Percentiles rank a stretch among this genome's conserved stretches.
These are phyloP conservation scores for Motacilla alba DNA, from an alignment of 2,113 vertebrate species.

Conservation along the genomic window DNA sequence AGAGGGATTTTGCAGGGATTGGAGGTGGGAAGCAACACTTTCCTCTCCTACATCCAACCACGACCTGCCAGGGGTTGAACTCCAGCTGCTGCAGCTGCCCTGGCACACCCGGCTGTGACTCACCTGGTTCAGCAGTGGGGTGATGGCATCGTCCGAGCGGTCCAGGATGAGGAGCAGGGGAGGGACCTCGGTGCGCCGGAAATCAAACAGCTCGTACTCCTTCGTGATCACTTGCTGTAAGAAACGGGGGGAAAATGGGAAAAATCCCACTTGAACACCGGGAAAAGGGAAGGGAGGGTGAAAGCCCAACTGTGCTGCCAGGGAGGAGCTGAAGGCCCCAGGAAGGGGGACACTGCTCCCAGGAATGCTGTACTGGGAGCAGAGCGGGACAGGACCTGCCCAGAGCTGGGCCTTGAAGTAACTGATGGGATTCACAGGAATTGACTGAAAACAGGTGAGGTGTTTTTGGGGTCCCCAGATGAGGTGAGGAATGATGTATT, in stretches of 20 bases:
- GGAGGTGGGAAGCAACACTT: neutral
- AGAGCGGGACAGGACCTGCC: rapidly evolving
- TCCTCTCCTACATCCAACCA: neutral
- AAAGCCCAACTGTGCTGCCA: neutral
- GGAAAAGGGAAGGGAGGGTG: neutral
- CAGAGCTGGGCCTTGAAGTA: rapidly evolving
- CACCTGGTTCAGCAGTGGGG: conserved; percentile 84
- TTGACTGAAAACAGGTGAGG: too few species aligned
- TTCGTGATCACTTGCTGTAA: conserved; percentile 95
- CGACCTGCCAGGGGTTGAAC: neutral
- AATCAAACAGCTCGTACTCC: conserved; percentile 96
- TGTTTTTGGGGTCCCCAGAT: too few species aligned
- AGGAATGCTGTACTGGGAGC: neutral
- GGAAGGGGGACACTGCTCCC: neutral
- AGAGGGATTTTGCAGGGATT: neutral
- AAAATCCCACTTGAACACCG: neutral
- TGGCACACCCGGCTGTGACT: neutral
- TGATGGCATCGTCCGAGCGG: conserved; percentile 91
- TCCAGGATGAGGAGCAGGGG: conserved; percentile 92
- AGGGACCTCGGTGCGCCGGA: conserved; percentile 92
- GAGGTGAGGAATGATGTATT: too few species aligned
- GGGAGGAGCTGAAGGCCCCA: neutral
- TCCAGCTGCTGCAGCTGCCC: neutral
- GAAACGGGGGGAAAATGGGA: neutral
- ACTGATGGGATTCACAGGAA: neutral